Base-by-base conservation (phyloP, 2,113 vertebrate species). In the Corvus cornix region DNA sequence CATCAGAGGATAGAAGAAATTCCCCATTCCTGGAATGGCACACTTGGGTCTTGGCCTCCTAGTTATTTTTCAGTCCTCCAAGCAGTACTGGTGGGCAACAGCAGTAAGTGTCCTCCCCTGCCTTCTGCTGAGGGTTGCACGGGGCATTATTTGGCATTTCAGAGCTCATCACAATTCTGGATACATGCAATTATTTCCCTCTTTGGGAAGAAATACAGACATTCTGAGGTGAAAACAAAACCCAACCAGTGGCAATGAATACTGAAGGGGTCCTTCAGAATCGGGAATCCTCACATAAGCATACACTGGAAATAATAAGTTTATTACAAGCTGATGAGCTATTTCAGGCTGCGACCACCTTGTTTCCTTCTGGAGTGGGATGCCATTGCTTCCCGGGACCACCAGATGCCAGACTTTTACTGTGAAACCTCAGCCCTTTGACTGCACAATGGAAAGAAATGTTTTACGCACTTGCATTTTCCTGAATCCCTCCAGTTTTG, bases 321-420 rank as follows among this genome's bases (percentile, higher is more conserved):
- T 90, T 75, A 28, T 33, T 18, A 49, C 62, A 69, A 84, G 33
- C 63, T 48, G 70, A 86, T 53, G 86, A 64, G 41, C 27, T 64
- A 66, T 73, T 94, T 69, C 73, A 51, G 70, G 31, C 74, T 67
- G 37, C 27, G 60, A 35, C 23, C 2, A 4, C 30, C 13, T 69
- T 39, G n/a, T 81, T 27, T 55, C 33, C 70, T n/a, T 62, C 35
- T n/a, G 62, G 48, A 68, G 35, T 10, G 41, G 33, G 49, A 69
- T 98, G 95, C 67, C 56, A 33, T 93, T 91, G 91, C 79, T 86
- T 19, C 30, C 23, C 23, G 6, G 58, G 33, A 60, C 98, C 98
- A 98, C 97, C 97, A 98, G 98, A 97, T 98, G 98, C 96, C 98
- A 98, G 97, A 94, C 97, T 97, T 98, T 86, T 97, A 97, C 98